These are phyloP conservation scores for Gymnosoma rotundatum DNA, from an alignment of 2,888 invertebrate genomes.

Conservation along the genomic window DNA sequence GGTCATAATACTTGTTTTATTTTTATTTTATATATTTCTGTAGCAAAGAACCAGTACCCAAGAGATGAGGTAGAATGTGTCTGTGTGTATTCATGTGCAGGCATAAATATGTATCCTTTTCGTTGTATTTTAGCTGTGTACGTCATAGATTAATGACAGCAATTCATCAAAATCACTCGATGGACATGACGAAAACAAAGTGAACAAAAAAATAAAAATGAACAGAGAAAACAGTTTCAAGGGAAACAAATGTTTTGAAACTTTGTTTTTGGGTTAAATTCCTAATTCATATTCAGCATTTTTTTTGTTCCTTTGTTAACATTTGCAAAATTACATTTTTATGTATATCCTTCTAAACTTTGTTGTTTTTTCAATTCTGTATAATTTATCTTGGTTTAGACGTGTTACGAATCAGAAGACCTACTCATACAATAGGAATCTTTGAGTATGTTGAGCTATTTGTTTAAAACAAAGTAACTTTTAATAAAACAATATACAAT, in stretches of 20 bases:
- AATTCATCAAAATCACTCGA: constrained; percentile 77
- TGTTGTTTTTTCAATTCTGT: neutral
- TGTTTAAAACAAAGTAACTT: no score
- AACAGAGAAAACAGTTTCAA: constrained; percentile 41
- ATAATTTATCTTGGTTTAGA: neutral
- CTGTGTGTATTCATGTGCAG: constrained; percentile 7
- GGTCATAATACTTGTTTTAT: constrained; percentile 59
- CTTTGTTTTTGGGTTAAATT: constrained; percentile 45
- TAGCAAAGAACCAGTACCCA: constrained; percentile 39
- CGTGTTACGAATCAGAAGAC: no score
- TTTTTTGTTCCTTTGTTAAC: neutral
- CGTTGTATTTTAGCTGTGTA: constrained; percentile 79
- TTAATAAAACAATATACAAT: no score
- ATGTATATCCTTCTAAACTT: neutral
- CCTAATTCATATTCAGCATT: constrained; percentile 11
- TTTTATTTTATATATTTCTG: constrained; percentile 30
- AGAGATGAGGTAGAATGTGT: constrained; percentile 69
- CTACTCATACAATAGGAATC: no score
- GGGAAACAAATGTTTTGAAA: constrained; percentile 44
- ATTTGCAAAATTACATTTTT: neutral
- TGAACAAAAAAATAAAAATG: constrained; percentile 42
- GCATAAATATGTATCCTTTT: constrained; percentile 64
- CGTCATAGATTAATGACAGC: constrained; percentile 83
- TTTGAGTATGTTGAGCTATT: no score
- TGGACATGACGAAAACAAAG: constrained; percentile 80